Base-by-base conservation (phyloP, 2,888 invertebrate genomes). In the Meiosimyza decipiens region DNA sequence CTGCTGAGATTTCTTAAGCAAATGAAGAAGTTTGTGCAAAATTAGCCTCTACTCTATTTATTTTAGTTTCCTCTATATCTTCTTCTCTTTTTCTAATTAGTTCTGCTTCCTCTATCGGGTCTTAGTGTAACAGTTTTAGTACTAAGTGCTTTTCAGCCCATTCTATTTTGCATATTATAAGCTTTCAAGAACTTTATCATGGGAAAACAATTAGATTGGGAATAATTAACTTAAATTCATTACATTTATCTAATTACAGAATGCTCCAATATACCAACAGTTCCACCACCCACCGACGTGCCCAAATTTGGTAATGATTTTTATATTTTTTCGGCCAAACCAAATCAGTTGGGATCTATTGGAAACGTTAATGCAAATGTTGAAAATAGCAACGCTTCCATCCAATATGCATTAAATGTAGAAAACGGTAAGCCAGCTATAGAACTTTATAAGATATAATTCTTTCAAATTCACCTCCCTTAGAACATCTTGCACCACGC, bases 261-360 rank as follows among this genome's bases (percentile, higher is more conserved):
- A 11, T n/a, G 55, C 2, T n/a, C 18, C 16, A 57, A 18, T 18
- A 18, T 57, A 4, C 6, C 9, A 11, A 3, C 62, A 0, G 4
- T 12, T 1, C 28, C 18, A 15, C 18, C 66, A 2, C 0, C 59
- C 2, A 5, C 66, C 1, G 15, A 62, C 3, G 18, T 65, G 28
- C 75, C 73, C 11, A 12, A 40, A 33, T 78, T 77, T 33, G 64
- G 72, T 3, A 75, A 52, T 49, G 62, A 9, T 12, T 71, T 51
- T 50, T 76, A 77, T 54, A 65, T 76, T 6, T 77, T 76, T 60
- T 60, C 73, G 13, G 73, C 75, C 1, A 73, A 72, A 28, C 77
- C 79, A 6, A 73, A 75, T 59, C 75, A 74, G 64, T 72, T 75
- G 6, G 81, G 81, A 7, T 65, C 72, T 4, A 49, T 81, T n/a